These are phyloP conservation scores for Mesoligia furuncula DNA, from an alignment of 2,888 invertebrate genomes.

Conservation along the genomic window DNA sequence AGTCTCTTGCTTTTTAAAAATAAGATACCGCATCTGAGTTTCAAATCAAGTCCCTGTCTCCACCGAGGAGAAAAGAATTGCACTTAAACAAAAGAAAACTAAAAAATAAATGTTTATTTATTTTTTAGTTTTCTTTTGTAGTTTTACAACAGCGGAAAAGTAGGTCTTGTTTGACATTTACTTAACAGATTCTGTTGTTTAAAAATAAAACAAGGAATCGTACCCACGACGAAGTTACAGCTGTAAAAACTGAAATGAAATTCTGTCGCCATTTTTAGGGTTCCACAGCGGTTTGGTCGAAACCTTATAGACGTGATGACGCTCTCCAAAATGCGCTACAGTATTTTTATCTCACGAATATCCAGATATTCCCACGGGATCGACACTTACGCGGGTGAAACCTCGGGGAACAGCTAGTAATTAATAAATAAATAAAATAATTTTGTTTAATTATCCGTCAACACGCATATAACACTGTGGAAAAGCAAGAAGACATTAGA, in stretches of 20 bases:
- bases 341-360: too few relatives aligned
- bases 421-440: not conserved
- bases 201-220: constrained; percentile 42
- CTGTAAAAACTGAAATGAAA: constrained; percentile 42
- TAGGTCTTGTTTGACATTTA: constrained; percentile 41
- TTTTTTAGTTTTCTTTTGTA: too few relatives aligned
- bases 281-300: not conserved
- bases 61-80: constrained; percentile 1
- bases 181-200: constrained; percentile 29
- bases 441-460: not conserved
- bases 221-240: constrained; percentile 33
- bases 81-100: constrained; percentile 21
- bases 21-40: not conserved
- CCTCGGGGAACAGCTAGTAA: too few relatives aligned
- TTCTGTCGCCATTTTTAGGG: constrained; percentile 39
- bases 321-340: too few relatives aligned
- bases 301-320: not conserved
- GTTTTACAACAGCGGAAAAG: constrained; percentile 1
- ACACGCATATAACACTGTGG: too few relatives aligned
- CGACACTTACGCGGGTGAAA: too few relatives aligned
- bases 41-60: constrained; percentile 2
- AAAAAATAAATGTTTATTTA: too few relatives aligned
- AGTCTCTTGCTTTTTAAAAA: not conserved
- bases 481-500: not conserved
- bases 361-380: too few relatives aligned